Percentiles rank a stretch among this genome's conserved stretches.
These are phyloP conservation scores for Meta bourneti DNA, from an alignment of 2,888 invertebrate species.

Conservation along the genomic window DNA sequence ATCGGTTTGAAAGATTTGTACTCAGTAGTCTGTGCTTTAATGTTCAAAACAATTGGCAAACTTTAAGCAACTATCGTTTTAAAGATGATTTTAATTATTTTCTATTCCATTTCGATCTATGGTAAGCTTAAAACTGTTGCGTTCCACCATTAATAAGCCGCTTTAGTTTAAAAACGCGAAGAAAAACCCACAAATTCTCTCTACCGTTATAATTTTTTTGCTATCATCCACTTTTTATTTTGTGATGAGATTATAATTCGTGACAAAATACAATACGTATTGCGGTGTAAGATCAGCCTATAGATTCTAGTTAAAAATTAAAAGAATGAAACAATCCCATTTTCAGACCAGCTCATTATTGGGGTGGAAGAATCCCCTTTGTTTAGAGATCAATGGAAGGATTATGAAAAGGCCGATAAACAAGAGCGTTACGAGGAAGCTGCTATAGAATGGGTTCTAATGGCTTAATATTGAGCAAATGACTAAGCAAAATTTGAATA, in stretches of 20 bases:
- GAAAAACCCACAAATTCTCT: not conserved
- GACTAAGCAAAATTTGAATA: constrained; percentile 34
- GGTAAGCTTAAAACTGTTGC: too few species aligned
- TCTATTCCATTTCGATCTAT: too few species aligned
- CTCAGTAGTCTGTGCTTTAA: too few species aligned
- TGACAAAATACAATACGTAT: not conserved
- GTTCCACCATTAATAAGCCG: too few species aligned
- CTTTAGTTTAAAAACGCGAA: not conserved
- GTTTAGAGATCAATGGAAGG: not conserved
- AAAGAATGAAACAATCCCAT: not conserved
- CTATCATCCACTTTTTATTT: not conserved
- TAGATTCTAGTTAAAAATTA: not conserved
- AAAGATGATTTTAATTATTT: too few species aligned
- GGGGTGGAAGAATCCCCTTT: constrained; percentile 8
- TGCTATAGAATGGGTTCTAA: constrained; percentile 1
- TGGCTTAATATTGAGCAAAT: constrained; percentile 7
- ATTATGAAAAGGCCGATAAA: constrained; percentile 23
- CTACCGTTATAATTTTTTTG: not conserved
- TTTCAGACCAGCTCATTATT: constrained; percentile 21
- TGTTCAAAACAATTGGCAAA: too few species aligned
- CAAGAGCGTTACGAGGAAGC: not conserved
- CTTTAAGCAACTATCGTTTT: too few species aligned
- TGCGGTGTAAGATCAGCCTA: not conserved
- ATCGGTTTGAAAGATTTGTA: too few species aligned
- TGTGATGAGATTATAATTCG: not conserved